Percentiles rank a stretch among this genome's conserved stretches.
Conservation (phyloP, 2,888 invertebrate species). For the Watsonalla binaria region DNA sequence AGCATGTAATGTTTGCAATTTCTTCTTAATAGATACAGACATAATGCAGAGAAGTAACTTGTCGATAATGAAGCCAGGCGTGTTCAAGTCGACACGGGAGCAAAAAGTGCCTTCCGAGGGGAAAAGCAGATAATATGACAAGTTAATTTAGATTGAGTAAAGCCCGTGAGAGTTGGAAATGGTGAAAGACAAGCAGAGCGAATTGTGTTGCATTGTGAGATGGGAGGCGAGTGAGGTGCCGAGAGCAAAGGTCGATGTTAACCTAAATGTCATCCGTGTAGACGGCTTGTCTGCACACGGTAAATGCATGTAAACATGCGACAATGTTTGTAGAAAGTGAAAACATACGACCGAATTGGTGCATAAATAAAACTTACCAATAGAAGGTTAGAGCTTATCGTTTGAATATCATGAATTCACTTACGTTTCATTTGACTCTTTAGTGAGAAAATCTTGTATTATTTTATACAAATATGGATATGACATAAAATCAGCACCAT, state of each 20-base stretch:
- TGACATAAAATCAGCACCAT: too few relatives aligned
- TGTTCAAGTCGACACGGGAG: constrained; percentile 17
- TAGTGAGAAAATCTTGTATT: too few relatives aligned
- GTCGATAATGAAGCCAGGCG: constrained; percentile 44
- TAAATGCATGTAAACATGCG: constrained; percentile 32
- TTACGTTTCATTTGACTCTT: too few relatives aligned
- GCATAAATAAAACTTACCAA: too few relatives aligned
- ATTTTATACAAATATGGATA: too few relatives aligned
- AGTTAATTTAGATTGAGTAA: constrained; percentile 66
- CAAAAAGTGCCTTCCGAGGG: constrained; percentile 39
- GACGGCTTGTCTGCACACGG: constrained; percentile 29
- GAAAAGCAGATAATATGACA: constrained; percentile 67
- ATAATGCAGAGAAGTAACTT: constrained; percentile 45
- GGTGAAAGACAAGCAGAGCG: constrained; percentile 62
- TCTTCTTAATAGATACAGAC: constrained; percentile 22
- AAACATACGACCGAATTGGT: constrained; percentile 29
- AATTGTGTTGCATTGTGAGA: constrained; percentile 51
- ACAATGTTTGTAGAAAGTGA: constrained; percentile 48
- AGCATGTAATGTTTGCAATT: constrained; percentile 28
- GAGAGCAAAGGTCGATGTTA: constrained; percentile 44
- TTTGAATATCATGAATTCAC: too few relatives aligned
- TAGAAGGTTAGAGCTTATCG: too few relatives aligned
- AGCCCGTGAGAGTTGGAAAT: constrained; percentile 52
- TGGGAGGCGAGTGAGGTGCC: constrained; percentile 34
- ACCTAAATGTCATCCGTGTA: constrained; percentile 35